Evolutionary conservation across 37 sponge, comb jelly and placozoan species (phyloP).

Genomic region (Chondrosia reniformis): DNA sequence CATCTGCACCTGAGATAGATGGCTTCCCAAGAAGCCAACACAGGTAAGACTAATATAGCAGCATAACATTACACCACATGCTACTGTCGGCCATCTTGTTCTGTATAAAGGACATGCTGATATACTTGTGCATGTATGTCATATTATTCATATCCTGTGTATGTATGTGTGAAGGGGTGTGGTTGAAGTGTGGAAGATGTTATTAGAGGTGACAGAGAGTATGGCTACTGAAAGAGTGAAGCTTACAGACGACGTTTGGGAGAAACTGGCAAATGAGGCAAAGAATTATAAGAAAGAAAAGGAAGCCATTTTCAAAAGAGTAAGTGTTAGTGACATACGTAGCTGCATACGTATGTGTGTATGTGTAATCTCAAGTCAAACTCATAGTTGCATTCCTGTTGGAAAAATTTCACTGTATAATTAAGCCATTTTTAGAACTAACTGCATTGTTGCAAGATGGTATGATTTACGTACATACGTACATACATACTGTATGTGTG

Average conservation of each 20-base stretch:
- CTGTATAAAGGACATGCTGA: not conserved
- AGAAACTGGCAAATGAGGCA: constrained; percentile 43
- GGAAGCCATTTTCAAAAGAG: constrained; percentile 62
- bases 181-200: constrained; percentile 63
- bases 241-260: constrained; percentile 48
- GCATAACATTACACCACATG: not conserved
- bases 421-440: no score
- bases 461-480: not conserved
- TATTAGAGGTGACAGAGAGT: constrained; percentile 63
- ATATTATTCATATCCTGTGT: not conserved
- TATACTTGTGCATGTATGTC: not conserved
- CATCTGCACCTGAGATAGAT: constrained; percentile 22
- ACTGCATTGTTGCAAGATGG: no score
- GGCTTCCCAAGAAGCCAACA: constrained; percentile 52
- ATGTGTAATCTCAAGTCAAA: not conserved
- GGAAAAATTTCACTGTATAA: not conserved
- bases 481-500: not conserved
- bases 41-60: constrained; percentile 34
- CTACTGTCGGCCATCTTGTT: not conserved
- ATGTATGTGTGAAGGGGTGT: constrained; percentile 40
- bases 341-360: not conserved
- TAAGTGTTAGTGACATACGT: constrained; percentile 7
- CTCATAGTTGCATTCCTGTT: not conserved
- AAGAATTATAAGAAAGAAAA: constrained; percentile 61
- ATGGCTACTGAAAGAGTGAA: constrained; percentile 26